Evolutionary conservation across 2,113 vertebrate genomes (phyloP).

Genomic region (Psammodynastes pulverulentus): DNA sequence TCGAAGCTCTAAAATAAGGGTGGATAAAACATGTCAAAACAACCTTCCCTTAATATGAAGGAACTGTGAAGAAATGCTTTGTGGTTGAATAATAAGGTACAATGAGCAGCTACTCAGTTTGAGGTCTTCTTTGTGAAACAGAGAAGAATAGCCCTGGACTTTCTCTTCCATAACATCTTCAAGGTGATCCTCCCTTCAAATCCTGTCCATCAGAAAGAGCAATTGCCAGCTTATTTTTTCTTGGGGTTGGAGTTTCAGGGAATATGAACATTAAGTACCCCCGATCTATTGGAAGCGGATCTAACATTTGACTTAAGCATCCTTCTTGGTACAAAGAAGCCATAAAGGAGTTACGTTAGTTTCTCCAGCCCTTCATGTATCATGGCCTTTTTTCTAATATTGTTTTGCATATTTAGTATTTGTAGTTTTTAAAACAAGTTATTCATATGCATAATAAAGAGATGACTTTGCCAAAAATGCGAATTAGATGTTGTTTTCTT

Average conservation of each 20-base stretch:
- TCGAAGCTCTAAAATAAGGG: neutral
- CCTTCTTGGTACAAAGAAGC: neutral
- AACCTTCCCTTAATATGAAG: neutral
- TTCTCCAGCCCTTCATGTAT: neutral
- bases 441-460: neutral
- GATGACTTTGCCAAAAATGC: neutral
- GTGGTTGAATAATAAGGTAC: neutral
- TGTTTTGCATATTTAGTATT: neutral
- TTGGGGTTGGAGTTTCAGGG: neutral
- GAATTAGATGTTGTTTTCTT: neutral
- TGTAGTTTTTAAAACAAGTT: neutral
- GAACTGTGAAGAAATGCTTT: neutral
- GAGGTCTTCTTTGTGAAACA: neutral
- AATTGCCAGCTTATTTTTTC: neutral
- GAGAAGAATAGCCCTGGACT: neutral
- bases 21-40: neutral
- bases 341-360: neutral
- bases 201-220: neutral
- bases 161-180: neutral
- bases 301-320: neutral
- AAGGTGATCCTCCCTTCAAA: neutral
- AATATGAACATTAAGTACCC: neutral
- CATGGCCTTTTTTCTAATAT: no score
- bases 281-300: neutral
- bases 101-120: neutral